A percentile compares a stretch with the other conserved stretches of the same genome.
Evolutionary conservation across 1,140 invertebrate genomes (phyloP).

Genomic region (Drosophila pseudoobscura): DNA sequence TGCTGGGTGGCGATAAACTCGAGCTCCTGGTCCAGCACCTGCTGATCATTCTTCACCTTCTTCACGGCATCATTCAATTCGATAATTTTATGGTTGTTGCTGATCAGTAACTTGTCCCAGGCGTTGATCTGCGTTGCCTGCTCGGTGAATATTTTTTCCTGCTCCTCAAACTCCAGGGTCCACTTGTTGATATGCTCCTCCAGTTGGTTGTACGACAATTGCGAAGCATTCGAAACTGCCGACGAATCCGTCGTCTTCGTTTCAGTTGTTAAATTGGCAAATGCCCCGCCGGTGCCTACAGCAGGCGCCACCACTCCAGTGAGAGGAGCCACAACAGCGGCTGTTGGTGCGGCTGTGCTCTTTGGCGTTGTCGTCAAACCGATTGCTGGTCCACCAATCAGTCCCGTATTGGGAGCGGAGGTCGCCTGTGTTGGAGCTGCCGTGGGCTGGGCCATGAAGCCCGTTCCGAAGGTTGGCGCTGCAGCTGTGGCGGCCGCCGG

Average conservation of each 20-base stretch:
- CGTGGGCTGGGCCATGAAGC: slow-evolving; percentile 40
- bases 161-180: slow-evolving; percentile 96
- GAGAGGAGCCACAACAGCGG: slow-evolving; percentile 30
- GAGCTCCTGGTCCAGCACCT: slow-evolving; percentile 95
- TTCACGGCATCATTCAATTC: slow-evolving; percentile 93
- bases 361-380: slow-evolving; percentile 34
- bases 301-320: slow-evolving; percentile 24
- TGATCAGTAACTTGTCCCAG: slow-evolving; percentile 95
- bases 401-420: slow-evolving; percentile 18
- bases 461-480: slow-evolving; percentile 38
- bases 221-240: slow-evolving; percentile 48
- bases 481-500: slow-evolving; percentile 20
- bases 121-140: slow-evolving; percentile 97
- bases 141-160: slow-evolving; percentile 96
- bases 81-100: slow-evolving; percentile 96
- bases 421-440: slow-evolving; percentile 22
- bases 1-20: slow-evolving; percentile 97
- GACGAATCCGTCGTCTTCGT: slow-evolving; percentile 72
- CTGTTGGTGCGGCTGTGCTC: slow-evolving; percentile 41
- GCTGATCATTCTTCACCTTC: slow-evolving; percentile 94
- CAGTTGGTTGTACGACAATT: slow-evolving; percentile 92
- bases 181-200: slow-evolving; percentile 98
- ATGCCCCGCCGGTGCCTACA: slow-evolving; percentile 41
- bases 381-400: slow-evolving; percentile 1
- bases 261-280: slow-evolving; percentile 63